These are phyloP conservation scores for Polyommatus iphigenia DNA, from an alignment of 2,888 invertebrate genomes.

Conservation along the genomic window DNA sequence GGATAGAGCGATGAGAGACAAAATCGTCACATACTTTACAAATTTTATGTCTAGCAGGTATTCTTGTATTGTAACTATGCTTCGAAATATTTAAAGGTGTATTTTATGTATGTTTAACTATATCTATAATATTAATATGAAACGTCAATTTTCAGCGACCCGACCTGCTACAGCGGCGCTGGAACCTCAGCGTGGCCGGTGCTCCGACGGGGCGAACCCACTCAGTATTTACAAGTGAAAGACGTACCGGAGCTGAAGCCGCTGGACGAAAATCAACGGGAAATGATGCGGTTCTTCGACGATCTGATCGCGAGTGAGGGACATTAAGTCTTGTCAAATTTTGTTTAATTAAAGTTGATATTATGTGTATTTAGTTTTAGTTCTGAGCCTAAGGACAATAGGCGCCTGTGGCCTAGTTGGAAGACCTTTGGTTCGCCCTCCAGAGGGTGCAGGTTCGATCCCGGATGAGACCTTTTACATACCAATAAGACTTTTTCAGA, in stretches of 20 bases:
- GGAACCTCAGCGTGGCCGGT: not conserved
- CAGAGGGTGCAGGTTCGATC: no score
- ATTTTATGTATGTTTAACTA: not conserved
- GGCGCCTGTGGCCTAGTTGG: no score
- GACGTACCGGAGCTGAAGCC: not conserved
- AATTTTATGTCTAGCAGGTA: constrained; percentile 62
- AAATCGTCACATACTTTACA: constrained; percentile 57
- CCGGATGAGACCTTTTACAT: no score
- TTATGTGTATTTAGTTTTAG: not conserved
- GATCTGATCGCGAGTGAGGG: not conserved
- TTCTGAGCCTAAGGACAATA: no score
- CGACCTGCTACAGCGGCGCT: constrained; percentile 18
- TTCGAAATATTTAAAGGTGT: not conserved
- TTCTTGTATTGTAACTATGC: constrained; percentile 36
- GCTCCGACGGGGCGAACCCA: not conserved
- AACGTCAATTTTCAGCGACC: not conserved
- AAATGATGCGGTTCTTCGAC: constrained; percentile 11
- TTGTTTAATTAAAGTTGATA: not conserved
- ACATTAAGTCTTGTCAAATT: not conserved
- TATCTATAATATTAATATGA: not conserved
- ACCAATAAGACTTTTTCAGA: no score
- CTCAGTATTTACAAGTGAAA: not conserved
- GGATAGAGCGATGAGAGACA: constrained; percentile 53
- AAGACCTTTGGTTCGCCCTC: no score
- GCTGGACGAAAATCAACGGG: not conserved